Evolutionary conservation across 2,888 invertebrate genomes (phyloP).

Genomic region (Melanostoma scalare): DNA sequence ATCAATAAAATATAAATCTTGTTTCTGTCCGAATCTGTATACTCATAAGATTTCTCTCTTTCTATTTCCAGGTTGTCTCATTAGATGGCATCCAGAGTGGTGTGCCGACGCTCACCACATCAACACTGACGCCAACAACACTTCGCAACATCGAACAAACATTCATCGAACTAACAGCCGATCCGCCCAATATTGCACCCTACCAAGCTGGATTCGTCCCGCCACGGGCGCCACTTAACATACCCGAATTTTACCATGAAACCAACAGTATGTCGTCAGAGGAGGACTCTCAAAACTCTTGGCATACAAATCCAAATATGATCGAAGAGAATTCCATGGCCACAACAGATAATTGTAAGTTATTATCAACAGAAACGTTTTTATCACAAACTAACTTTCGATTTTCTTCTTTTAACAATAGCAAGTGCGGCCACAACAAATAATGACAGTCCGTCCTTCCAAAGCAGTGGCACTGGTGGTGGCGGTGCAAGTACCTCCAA

Average conservation of each 20-base stretch:
- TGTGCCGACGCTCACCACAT: slow-evolving; percentile 95
- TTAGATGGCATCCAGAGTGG: slow-evolving; percentile 93
- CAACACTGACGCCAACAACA: slow-evolving; percentile 96
- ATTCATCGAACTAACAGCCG: slow-evolving; percentile 92
- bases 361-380: background rate
- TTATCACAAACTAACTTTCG: background rate
- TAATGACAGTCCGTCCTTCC: slow-evolving; percentile 79
- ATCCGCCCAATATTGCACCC: slow-evolving; percentile 88
- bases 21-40: background rate
- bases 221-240: slow-evolving; percentile 85
- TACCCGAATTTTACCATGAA: slow-evolving; percentile 73
- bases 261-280: slow-evolving; percentile 80
- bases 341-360: slow-evolving; percentile 82
- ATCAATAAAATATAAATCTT: background rate
- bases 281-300: slow-evolving; percentile 81
- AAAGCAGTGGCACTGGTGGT: slow-evolving; percentile 77
- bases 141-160: slow-evolving; percentile 95
- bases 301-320: slow-evolving; percentile 77
- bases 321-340: slow-evolving; percentile 79
- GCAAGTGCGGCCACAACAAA: slow-evolving; percentile 80
- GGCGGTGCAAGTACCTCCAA: slow-evolving; percentile 75
- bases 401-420: slow-evolving; percentile 57
- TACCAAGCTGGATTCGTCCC: slow-evolving; percentile 97
- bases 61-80: slow-evolving; percentile 88
- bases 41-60: slow-evolving; percentile 6